These are phyloP conservation scores for Agonopterix subpropinquella DNA, from an alignment of 2,888 invertebrate species.

Conservation along the genomic window DNA sequence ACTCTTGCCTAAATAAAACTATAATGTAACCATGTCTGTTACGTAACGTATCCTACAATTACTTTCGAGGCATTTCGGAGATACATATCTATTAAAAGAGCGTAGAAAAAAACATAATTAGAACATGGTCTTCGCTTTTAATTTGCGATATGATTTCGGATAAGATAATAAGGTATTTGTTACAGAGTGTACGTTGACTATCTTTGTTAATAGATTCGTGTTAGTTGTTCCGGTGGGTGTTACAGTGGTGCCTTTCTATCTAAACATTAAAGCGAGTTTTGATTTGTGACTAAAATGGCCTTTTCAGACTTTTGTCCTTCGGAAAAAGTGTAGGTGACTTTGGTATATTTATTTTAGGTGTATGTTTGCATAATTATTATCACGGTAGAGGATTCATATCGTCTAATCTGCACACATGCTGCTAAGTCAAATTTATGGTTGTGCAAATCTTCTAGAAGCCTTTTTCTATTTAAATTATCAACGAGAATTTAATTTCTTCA, in stretches of 20 bases:
- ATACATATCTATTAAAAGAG: conserved; percentile 30
- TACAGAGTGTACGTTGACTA: not conserved
- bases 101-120: conserved; percentile 16
- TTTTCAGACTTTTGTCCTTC: not conserved
- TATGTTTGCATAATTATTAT: too few relatives aligned
- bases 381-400: too few relatives aligned
- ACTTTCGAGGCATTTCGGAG: conserved; percentile 22
- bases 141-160: conserved; percentile 17
- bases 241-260: conserved; percentile 5
- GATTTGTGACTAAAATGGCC: conserved; percentile 3
- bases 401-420: too few relatives aligned
- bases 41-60: conserved; percentile 13
- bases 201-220: conserved; percentile 1
- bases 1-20: conserved; percentile 47
- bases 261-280: conserved; percentile 9
- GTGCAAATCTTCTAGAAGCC: too few relatives aligned
- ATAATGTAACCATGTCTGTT: conserved; percentile 14
- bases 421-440: too few relatives aligned
- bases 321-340: too few relatives aligned
- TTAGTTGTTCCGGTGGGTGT: conserved; percentile 14
- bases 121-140: conserved; percentile 15
- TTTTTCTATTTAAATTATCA: too few relatives aligned
- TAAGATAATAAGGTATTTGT: conserved; percentile 18
- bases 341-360: too few relatives aligned
- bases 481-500: too few relatives aligned